A percentile compares a stretch with the other conserved stretches of the same genome.
These are phyloP conservation scores for Anhinga rufa DNA, from an alignment of 2,113 vertebrate species.

Conservation along the genomic window DNA sequence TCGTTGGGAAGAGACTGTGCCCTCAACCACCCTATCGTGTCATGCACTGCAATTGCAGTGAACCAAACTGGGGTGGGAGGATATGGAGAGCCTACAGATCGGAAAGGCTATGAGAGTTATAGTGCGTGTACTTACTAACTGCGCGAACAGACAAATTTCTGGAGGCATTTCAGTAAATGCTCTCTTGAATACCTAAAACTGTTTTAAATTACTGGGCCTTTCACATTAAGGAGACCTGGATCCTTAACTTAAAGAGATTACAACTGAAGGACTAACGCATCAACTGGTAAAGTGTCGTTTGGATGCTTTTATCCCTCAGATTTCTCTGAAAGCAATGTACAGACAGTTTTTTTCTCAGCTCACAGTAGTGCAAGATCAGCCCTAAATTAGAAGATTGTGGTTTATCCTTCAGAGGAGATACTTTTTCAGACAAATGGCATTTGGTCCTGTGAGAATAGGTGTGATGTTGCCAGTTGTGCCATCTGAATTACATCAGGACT, in stretches of 20 bases:
- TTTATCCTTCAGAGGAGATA: not conserved
- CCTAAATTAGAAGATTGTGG: not conserved
- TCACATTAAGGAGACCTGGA: not conserved
- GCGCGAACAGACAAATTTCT: accelerated
- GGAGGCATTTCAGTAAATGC: not conserved
- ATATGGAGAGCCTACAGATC: not conserved
- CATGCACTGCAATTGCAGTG: not conserved
- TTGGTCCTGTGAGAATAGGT: constrained; percentile 9
- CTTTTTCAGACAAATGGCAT: not conserved
- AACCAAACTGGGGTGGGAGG: not conserved
- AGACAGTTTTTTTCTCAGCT: not conserved
- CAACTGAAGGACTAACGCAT: not conserved
- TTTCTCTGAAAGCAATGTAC: not conserved
- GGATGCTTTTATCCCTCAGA: not conserved
- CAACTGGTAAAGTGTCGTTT: not conserved
- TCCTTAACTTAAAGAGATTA: not conserved
- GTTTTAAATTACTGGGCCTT: not conserved
- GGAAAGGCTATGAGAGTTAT: not conserved
- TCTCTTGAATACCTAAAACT: not conserved
- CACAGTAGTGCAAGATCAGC: not conserved
- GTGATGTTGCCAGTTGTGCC: not conserved
- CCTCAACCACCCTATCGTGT: not conserved
- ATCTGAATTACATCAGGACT: not conserved
- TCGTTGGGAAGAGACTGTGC: not conserved
- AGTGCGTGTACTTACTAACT: not conserved